Evolutionary conservation across 1,140 invertebrate species (phyloP).

Genomic region (Euura lappo): DNA sequence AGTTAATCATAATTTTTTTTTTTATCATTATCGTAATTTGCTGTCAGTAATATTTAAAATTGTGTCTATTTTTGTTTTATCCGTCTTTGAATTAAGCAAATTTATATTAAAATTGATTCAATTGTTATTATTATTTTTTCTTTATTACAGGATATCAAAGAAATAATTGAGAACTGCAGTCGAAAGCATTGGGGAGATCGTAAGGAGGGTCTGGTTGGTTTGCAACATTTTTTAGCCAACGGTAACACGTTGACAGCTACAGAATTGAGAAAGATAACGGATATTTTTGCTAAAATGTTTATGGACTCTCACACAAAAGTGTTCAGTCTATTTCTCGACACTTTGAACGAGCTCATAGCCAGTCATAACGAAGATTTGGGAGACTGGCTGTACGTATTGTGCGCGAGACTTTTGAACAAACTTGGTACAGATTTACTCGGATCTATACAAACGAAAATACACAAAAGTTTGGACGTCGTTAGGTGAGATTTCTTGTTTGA

Average conservation of each 20-base stretch:
- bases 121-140: background rate
- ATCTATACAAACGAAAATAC: conserved; percentile 89
- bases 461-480: conserved; percentile 85
- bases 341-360: conserved; percentile 85
- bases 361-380: conserved; percentile 86
- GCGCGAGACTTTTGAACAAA: conserved; percentile 76
- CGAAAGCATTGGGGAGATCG: conserved; percentile 91
- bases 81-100: no score
- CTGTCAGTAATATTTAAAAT: no score
- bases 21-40: background rate
- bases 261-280: conserved; percentile 82
- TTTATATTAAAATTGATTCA: background rate
- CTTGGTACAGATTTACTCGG: conserved; percentile 88
- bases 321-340: conserved; percentile 91
- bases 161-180: conserved; percentile 86
- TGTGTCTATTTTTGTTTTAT: no score
- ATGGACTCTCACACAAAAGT: conserved; percentile 98
- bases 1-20: background rate
- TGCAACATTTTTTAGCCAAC: conserved; percentile 77
- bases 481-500: conserved; percentile 73
- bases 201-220: conserved; percentile 87
- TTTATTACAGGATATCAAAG: conserved; percentile 77
- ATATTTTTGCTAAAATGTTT: conserved; percentile 95
- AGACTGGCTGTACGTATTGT: conserved; percentile 89
- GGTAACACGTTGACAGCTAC: conserved; percentile 71